phyloP scores from a whole-genome alignment of 2,113 vertebrate species.

The Marcusenius ussheri region DNA sequence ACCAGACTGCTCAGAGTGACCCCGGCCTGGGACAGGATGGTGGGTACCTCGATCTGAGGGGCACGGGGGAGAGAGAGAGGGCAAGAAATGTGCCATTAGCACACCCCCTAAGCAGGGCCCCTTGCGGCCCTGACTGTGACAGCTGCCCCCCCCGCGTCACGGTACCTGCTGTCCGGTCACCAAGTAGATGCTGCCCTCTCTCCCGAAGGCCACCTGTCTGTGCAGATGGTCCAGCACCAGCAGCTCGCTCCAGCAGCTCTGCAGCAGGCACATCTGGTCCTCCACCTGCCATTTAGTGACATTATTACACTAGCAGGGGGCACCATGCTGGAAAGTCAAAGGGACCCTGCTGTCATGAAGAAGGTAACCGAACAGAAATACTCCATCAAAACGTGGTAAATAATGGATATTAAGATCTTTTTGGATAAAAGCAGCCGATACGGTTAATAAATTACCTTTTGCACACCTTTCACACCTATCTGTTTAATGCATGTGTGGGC shows the following conservation, averaged over 20 bases:
- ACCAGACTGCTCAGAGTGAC: conserved; percentile 56
- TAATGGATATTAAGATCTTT: not conserved
- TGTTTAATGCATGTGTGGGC: not conserved
- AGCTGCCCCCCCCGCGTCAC: not conserved
- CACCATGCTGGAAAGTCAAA: not conserved
- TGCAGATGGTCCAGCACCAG: conserved; percentile 68
- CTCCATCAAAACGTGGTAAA: not conserved
- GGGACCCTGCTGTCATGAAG: not conserved
- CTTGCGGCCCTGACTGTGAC: not conserved
- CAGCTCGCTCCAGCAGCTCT: conserved; percentile 72
- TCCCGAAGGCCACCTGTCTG: conserved; percentile 62
- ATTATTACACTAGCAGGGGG: not conserved
- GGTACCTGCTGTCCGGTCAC: conserved; percentile 68
- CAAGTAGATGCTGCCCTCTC: conserved; percentile 63
- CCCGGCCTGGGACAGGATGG: conserved; percentile 62
- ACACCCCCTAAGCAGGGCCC: not conserved
- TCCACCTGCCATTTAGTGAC: conserved; percentile 53
- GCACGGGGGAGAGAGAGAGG: not conserved
- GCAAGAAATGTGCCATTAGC: not conserved
- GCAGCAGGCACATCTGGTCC: conserved; percentile 68
- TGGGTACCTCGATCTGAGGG: conserved; percentile 61
- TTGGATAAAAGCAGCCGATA: not conserved
- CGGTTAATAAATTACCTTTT: not conserved
- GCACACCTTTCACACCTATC: not conserved
- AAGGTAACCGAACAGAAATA: not conserved